Evolutionary conservation across 2,113 vertebrate genomes (phyloP).

Genomic region (Siniperca chuatsi): DNA sequence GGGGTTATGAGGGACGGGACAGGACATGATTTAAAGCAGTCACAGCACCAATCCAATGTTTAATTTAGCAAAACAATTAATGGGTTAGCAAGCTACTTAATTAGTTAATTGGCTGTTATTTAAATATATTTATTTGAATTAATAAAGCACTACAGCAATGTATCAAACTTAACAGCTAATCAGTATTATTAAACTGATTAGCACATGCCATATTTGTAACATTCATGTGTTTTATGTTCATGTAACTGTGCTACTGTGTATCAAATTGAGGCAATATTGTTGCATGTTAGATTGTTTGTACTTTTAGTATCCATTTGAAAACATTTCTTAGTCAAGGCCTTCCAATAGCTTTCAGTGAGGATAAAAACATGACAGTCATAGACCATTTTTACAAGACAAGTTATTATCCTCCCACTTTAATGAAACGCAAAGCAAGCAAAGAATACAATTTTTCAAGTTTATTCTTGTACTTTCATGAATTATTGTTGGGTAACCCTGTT

Average conservation of each 20-base stretch:
- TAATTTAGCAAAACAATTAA: background rate
- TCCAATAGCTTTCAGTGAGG: background rate
- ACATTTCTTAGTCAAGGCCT: background rate
- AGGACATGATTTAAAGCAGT: background rate
- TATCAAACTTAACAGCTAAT: background rate
- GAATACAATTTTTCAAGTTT: background rate
- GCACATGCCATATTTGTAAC: background rate
- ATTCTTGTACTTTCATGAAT: background rate
- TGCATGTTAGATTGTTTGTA: background rate
- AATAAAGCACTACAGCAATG: background rate
- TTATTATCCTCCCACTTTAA: background rate
- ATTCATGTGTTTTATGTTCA: too few species aligned
- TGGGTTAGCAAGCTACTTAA: background rate
- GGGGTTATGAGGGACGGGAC: conserved; percentile 2
- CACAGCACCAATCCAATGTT: background rate
- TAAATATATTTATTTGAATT: background rate
- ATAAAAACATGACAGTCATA: background rate
- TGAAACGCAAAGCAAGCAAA: background rate
- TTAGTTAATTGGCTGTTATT: background rate
- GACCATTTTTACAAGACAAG: background rate
- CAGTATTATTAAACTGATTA: background rate
- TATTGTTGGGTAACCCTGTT: background rate
- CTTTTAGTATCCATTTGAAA: background rate
- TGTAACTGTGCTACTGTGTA: background rate
- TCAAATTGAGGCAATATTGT: background rate